Percentiles rank a stretch among this genome's conserved stretches.
Conservation (phyloP, 2,888 invertebrate genomes). For the Allygus modestus region DNA sequence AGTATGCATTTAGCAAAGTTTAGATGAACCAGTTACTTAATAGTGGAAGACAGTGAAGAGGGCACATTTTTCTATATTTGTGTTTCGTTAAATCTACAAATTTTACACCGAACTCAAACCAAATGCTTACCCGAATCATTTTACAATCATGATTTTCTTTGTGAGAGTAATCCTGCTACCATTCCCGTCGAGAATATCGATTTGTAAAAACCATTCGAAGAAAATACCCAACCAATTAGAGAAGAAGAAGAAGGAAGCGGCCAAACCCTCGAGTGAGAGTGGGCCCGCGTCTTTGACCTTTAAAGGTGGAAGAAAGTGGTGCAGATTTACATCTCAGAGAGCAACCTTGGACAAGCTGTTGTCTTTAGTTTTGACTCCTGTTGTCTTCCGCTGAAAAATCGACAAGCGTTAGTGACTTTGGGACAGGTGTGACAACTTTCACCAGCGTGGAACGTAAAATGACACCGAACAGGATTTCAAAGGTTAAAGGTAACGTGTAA, state of each 20-base stretch:
- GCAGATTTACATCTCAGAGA: slow-evolving; percentile 29
- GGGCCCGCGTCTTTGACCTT: slow-evolving; percentile 8
- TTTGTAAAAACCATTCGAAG: slow-evolving; percentile 10
- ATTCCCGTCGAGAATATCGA: neutral
- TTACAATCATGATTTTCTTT: no score
- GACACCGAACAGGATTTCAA: no score
- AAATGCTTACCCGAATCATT: no score
- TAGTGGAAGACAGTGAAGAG: no score
- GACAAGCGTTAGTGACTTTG: neutral
- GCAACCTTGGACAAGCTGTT: slow-evolving; percentile 1
- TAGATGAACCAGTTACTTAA: no score
- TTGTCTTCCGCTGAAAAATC: neutral
- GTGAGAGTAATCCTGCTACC: no score
- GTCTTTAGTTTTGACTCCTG: neutral
- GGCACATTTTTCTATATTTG: no score
- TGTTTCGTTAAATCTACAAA: no score
- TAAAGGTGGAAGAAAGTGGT: slow-evolving; percentile 46
- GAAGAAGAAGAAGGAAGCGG: slow-evolving; percentile 30
- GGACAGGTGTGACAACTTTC: neutral
- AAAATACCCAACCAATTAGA: neutral
- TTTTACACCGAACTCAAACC: no score
- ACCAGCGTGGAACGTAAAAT: neutral
- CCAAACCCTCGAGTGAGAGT: slow-evolving; percentile 31
- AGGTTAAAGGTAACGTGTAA: no score
- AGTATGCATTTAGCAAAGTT: no score